Base-by-base conservation (phyloP, 2,113 vertebrate genomes). In the Heliornis fulica region DNA sequence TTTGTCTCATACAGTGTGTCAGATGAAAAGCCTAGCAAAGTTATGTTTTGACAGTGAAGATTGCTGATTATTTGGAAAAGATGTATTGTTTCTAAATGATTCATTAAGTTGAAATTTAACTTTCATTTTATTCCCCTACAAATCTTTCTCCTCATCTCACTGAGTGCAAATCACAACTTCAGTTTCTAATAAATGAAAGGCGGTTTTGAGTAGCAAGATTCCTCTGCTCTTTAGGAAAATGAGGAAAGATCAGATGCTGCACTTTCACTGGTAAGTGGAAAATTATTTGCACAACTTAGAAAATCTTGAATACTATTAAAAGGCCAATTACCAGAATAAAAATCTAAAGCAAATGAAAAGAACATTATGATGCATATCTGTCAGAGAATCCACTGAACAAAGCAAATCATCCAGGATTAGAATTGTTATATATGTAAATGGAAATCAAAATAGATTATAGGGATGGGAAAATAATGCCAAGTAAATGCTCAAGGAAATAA, bases 31-130 rank as follows among this genome's bases (percentile, higher is more conserved):
- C 50, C 90, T 94, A 32, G 28, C 32, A 74, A 89, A 84, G 43
- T 81, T 93, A 36, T 79, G 57, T 93, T 95, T 94, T 95, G 77
- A 94, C 92, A 95, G 65, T 90, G 57, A 91, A 43, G 51, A 83
- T 53, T 93, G 66, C 90, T 83, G 56, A 81, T 96, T 76, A 96
- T 94, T 92, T 95, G 46, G 66, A 57, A 71, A 85, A 81, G 84
- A 96, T 20, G 2, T 86, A 87, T 77, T 94, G 74, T 93, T 95
- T 95, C 48, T 63, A 94, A 94, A 90, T 89, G 66, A 94, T 46
- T 88, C 66, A 96, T 95, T 88, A 93, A 90, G 46, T 14, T 76
- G 48, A 51, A 92, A 66, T 71, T 91, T 74, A 89, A 96, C 64
- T 87, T 56, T 51, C 75, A 60, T 94, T 84, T 93, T 90, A 71